phyloP scores from a whole-genome alignment of 2,888 invertebrate species.

The Pinctada fucata region DNA sequence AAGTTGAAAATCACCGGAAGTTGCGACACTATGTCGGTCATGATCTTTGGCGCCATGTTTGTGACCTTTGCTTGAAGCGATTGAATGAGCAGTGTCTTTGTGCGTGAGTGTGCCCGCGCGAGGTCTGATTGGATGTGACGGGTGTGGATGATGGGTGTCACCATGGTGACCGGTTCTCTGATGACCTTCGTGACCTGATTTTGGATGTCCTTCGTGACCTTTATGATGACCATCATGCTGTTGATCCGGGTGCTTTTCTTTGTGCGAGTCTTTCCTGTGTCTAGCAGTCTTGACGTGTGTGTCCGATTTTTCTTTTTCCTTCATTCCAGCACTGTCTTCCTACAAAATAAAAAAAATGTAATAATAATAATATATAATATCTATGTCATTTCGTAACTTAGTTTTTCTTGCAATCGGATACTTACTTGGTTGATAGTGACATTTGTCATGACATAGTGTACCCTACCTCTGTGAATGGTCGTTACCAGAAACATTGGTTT shows the following conservation, averaged over 20 bases:
- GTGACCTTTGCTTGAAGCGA: constrained; percentile 36
- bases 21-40: constrained; percentile 58
- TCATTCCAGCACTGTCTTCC: constrained; percentile 2
- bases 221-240: constrained; percentile 31
- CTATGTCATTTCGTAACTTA: too few relatives aligned
- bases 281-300: constrained; percentile 3
- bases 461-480: too few relatives aligned
- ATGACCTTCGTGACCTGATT: constrained; percentile 37
- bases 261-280: constrained; percentile 14
- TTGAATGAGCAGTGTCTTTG: constrained; percentile 44
- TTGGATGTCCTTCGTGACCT: constrained; percentile 26
- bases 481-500: too few relatives aligned
- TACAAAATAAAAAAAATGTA: background rate
- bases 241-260: constrained; percentile 17
- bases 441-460: too few relatives aligned
- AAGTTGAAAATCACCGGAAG: constrained; percentile 45
- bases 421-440: too few relatives aligned
- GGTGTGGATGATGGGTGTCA: constrained; percentile 45
- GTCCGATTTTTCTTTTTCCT: constrained; percentile 17
- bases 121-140: constrained; percentile 51
- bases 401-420: too few relatives aligned
- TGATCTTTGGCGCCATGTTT: constrained; percentile 47
- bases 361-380: background rate
- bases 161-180: constrained; percentile 40
- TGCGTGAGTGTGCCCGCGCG: constrained; percentile 57